Evolutionary conservation across 2,113 vertebrate species (phyloP).

Genomic region (Calyptommatus sinebrachiatus): DNA sequence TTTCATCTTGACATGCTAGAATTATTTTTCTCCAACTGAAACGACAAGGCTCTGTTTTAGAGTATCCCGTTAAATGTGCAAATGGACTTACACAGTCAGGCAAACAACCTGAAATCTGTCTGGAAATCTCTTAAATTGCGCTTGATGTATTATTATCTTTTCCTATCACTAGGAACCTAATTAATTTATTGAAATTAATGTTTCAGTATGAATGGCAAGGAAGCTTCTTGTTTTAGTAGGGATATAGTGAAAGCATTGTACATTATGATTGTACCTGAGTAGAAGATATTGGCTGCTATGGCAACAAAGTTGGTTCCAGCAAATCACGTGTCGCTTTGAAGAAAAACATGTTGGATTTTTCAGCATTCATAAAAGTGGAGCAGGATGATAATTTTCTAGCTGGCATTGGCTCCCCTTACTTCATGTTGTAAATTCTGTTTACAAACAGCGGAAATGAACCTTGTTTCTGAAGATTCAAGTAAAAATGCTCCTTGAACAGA

Average conservation of each 20-base stretch:
- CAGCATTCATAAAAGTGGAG: background rate
- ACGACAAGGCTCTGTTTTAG: constrained; percentile 29
- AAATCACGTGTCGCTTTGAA: constrained; percentile 1
- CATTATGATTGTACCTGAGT: background rate
- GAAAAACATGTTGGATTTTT: constrained; percentile 1
- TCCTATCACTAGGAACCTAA: background rate
- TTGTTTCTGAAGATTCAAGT: background rate
- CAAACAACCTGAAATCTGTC: background rate
- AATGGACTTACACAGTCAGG: constrained; percentile 11
- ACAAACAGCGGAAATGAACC: background rate
- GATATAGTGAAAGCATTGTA: background rate
- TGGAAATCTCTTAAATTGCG: background rate
- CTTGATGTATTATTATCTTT: background rate
- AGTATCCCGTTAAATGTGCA: constrained; percentile 23
- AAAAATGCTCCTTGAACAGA: background rate
- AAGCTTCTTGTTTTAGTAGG: background rate
- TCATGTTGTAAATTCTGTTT: background rate
- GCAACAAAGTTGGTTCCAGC: constrained; percentile 15
- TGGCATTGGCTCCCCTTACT: background rate
- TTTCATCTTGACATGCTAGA: constrained; percentile 12
- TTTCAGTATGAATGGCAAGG: background rate
- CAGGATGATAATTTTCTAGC: background rate
- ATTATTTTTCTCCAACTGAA: background rate
- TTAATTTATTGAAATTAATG: background rate
- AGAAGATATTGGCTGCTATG: constrained; percentile 11